phyloP scores from a whole-genome alignment of 1,140 invertebrate species.

The Mactra quadrangularis region DNA sequence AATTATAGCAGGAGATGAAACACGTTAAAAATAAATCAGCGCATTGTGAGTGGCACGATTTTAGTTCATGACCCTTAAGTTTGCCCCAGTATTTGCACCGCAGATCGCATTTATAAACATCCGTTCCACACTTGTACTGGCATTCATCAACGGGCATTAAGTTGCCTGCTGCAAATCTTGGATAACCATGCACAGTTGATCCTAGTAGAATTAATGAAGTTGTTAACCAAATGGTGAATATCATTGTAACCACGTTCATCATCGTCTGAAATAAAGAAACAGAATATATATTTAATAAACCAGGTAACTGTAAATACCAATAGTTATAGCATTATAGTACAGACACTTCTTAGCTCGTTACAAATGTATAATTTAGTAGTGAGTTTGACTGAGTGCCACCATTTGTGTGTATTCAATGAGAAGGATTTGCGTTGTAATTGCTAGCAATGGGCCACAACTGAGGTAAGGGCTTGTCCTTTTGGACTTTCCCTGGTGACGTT shows the following conservation, averaged over 20 bases:
- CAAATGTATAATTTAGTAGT: too few relatives aligned
- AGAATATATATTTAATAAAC: too few relatives aligned
- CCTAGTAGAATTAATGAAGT: conserved; percentile 1
- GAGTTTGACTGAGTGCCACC: too few relatives aligned
- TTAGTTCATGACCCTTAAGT: conserved; percentile 11
- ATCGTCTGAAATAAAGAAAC: conserved; percentile 17
- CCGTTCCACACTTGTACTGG: conserved; percentile 26
- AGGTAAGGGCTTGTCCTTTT: too few relatives aligned
- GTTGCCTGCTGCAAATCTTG: too few relatives aligned
- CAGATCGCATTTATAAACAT: conserved; percentile 41
- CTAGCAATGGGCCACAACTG: too few relatives aligned
- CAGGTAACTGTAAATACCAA: too few relatives aligned
- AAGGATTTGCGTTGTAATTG: too few relatives aligned
- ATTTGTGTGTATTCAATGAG: too few relatives aligned
- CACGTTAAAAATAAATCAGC: conserved; percentile 40
- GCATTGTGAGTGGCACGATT: conserved; percentile 34
- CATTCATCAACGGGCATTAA: conserved; percentile 21
- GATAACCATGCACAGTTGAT: conserved; percentile 8
- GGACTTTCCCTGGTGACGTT: too few relatives aligned
- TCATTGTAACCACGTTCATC: neutral
- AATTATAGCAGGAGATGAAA: conserved; percentile 43
- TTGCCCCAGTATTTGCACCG: conserved; percentile 43
- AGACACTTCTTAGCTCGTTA: too few relatives aligned
- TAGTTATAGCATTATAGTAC: too few relatives aligned
- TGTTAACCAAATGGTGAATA: neutral